These are phyloP conservation scores for Cynopterus sphinx DNA, from an alignment of 2,797 vertebrate species.

Conservation along the genomic window DNA sequence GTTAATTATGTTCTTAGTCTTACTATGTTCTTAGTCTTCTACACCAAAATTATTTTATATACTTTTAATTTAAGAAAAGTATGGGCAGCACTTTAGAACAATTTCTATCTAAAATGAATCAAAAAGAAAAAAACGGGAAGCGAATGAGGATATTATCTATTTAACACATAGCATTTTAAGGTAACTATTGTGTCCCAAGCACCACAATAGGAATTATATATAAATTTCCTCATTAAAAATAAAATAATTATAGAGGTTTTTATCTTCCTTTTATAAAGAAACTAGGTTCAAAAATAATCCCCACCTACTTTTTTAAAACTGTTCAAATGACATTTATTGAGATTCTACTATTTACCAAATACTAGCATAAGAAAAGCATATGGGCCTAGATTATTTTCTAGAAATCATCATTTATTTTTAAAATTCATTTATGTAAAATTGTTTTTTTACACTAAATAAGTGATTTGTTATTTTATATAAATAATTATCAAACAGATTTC, in stretches of 20 bases:
- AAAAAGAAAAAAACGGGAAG: not conserved
- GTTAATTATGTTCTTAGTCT: too few relatives aligned
- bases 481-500: not conserved
- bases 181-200: not conserved
- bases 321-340: not conserved
- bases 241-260: not conserved
- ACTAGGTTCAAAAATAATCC: not conserved
- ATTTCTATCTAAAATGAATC: conserved; percentile 36
- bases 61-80: not conserved
- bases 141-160: not conserved
- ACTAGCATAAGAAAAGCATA: not conserved
- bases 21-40: not conserved
- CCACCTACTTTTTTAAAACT: not conserved
- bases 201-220: not conserved
- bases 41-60: not conserved
- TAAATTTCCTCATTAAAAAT: not conserved
- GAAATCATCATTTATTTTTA: not conserved
- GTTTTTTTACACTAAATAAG: conserved; percentile 24
- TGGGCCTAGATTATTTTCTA: not conserved
- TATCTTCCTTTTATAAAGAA: not conserved
- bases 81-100: not conserved
- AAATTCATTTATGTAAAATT: not conserved
- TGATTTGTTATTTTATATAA: not conserved
- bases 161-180: not conserved
- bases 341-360: not conserved